A percentile compares a stretch with the other conserved stretches of the same genome.
phyloP scores from a whole-genome alignment of 2,113 vertebrate species.

The Pygathrix nemaeus region DNA sequence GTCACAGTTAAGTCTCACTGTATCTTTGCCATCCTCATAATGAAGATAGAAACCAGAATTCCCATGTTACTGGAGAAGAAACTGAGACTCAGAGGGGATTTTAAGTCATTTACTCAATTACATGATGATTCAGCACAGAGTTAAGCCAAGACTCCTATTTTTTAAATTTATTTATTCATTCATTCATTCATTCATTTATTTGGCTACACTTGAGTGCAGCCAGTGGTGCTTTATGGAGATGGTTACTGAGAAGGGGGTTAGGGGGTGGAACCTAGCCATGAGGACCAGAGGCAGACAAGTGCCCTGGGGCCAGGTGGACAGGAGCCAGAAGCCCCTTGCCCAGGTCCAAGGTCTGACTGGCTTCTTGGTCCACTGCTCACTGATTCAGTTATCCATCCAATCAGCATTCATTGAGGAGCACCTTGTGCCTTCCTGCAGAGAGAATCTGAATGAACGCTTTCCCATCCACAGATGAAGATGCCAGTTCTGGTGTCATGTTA shows the following conservation, averaged over 20 bases:
- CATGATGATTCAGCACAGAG: background rate
- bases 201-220: background rate
- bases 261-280: background rate
- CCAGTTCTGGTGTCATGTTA: accelerated
- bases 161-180: background rate
- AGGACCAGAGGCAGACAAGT: background rate
- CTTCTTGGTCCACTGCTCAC: background rate
- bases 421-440: background rate
- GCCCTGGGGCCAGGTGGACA: background rate
- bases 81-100: background rate
- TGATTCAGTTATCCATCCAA: background rate
- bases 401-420: background rate
- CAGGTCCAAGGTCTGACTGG: background rate
- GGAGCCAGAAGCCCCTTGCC: background rate
- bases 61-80: background rate
- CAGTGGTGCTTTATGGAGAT: background rate
- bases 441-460: background rate
- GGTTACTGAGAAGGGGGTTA: background rate
- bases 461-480: accelerated
- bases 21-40: background rate
- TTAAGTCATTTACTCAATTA: background rate
- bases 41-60: background rate
- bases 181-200: background rate
- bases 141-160: background rate
- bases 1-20: accelerated